Evolutionary conservation across 1,140 invertebrate genomes (phyloP), one percentile per base, ranked within the genome.

Genomic region (Brevipalpus yothersi): DNA sequence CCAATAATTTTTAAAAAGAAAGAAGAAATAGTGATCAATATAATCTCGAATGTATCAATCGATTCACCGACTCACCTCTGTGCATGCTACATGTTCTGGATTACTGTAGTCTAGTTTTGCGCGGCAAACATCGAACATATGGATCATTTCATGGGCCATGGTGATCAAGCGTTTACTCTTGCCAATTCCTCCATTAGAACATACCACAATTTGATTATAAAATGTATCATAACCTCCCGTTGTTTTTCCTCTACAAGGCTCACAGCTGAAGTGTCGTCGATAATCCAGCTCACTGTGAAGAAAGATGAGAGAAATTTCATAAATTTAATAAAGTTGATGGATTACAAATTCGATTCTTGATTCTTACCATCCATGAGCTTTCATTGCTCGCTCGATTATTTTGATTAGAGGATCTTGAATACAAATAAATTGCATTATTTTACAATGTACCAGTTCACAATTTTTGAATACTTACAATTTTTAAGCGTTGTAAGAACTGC

Each of bases 51-150:
- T 5, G 5, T 31, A 2, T 3, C 31, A 51, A 2, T 45, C n/a
- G 1, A 3, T 2, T 45, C 12, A 15, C 1, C n/a, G 43, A 65
- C 85, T 72, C 62, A 94, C 85, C 76, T 96, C 92, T 0, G 89
- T 90, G 68, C 92, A 96, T 0, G 91, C 91, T 47, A 96, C 70
- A 73, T 96, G 92, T 66, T 93, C 82, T 59, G 91, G 72, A 69
- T 95, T 90, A 63, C 78, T 82, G 64, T 91, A 86, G 69, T 96
- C 82, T 42, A 94, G 68, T 58, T 94, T 79, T 63, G 89, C 83
- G 51, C 79, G 77, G 71, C 91, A 96, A 67, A 81, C 85, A 70
- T 96, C 92, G 71, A 92, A 95, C 85, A 94, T 93, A 70, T 96
- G 92, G 49, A 94, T 82, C 76, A 96, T 78, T 73, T 96, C 92